Percentiles rank a stretch among this genome's conserved stretches.
phyloP scores from a whole-genome alignment of 1,140 invertebrate species.

The Drosophila nasuta region DNA sequence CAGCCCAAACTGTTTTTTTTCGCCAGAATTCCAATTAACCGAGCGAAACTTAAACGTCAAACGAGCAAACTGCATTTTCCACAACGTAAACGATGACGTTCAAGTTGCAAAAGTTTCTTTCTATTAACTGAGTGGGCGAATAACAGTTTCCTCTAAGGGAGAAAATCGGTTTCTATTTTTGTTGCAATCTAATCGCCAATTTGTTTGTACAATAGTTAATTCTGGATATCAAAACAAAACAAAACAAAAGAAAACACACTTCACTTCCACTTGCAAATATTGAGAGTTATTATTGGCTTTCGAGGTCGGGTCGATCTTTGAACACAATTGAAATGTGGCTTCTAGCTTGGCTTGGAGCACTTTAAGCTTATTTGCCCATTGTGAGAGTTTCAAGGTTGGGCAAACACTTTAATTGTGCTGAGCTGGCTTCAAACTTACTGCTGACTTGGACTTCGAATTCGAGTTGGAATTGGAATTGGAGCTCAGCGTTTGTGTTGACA shows the following conservation, averaged over 20 bases:
- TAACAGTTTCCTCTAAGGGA: too few species aligned
- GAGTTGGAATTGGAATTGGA: not conserved
- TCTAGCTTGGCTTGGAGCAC: slow-evolving; percentile 3
- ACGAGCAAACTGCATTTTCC: too few species aligned
- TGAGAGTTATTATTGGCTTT: not conserved
- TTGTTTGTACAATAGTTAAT: too few species aligned
- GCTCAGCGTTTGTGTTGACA: not conserved
- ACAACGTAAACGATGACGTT: too few species aligned
- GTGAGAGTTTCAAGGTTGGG: slow-evolving; percentile 21
- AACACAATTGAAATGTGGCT: slow-evolving; percentile 1
- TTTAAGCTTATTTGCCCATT: slow-evolving; percentile 12
- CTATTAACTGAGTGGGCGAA: too few species aligned
- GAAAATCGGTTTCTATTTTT: too few species aligned
- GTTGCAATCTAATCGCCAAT: too few species aligned
- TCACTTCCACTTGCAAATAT: not conserved
- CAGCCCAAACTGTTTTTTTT: slow-evolving; percentile 3
- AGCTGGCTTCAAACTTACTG: slow-evolving; percentile 13
- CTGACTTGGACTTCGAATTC: not conserved
- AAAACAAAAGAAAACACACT: not conserved
- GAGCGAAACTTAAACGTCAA: slow-evolving; percentile 1
- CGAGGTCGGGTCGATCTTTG: slow-evolving; percentile 11
- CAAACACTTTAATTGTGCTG: slow-evolving; percentile 20
- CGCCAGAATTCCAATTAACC: slow-evolving; percentile 11
- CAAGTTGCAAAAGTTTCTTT: too few species aligned
- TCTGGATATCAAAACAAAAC: not conserved